Base-by-base conservation (phyloP, 2,888 invertebrate genomes). In the Cataglyphis albicans region DNA sequence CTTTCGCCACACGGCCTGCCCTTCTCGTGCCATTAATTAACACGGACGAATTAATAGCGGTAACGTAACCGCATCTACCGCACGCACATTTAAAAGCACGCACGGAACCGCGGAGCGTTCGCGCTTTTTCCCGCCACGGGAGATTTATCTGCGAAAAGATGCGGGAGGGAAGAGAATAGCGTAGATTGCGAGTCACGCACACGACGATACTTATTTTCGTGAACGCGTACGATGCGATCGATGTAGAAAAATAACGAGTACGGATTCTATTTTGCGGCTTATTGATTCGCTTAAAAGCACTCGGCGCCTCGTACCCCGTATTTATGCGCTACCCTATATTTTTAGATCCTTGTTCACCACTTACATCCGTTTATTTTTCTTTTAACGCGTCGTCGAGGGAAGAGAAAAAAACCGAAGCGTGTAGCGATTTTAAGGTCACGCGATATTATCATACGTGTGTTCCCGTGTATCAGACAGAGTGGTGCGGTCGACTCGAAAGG, bases 21-120 rank as follows among this genome's bases (percentile, higher is more conserved):
- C 6, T 4, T n/a, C 15, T 15, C 81, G 38, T 78, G 72, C 72
- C 85, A 88, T 88, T 87, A 88, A 88, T 88, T 88, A 88, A 84
- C 85, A 64, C 80, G 80, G 87, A 70, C 82, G 61, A 21, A 48
- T 87, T 86, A 89, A 89, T 89, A 89, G 86, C 82, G 74, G 84
- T 87, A 89, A 89, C 89, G 86, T 81, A 83, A 83, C 83, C 81
- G 68, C 83, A 73, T 81, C 89, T 86, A 64, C 52, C 57, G 65
- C 52, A 59, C 48, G 84, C 65, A 63, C 82, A 84, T 84, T 63
- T 52, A 72, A 52, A 48, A 12, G 72, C 61, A 25, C 32, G 72
- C 78, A 29, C 29, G 15, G 52, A 38, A 52, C 38, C 12, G 25
- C 15, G 41, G 41, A n/a, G 15, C 18, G 18, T 1, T 3, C 29